phyloP scores from a whole-genome alignment of 1,140 invertebrate genomes.

The Papilio dardanus region DNA sequence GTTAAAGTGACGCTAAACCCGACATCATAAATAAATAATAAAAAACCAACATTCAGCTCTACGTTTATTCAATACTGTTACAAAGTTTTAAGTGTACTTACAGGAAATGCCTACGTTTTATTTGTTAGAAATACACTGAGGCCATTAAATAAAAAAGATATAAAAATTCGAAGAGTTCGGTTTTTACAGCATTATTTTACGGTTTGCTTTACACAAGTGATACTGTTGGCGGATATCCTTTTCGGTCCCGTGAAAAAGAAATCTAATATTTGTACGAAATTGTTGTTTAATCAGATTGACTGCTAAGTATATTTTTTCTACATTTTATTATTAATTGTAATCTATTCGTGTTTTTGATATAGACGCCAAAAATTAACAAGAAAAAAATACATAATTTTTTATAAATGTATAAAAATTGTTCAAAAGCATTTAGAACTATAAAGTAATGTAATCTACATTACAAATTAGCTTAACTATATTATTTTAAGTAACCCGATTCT shows the following conservation, averaged over 20 bases:
- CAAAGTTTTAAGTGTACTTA: conserved; percentile 33
- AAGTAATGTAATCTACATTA: not conserved
- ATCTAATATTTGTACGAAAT: not conserved
- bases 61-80: conserved; percentile 24
- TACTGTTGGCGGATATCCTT: conserved; percentile 32
- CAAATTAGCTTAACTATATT: not conserved
- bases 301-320: not conserved
- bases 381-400: not conserved
- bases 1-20: not conserved
- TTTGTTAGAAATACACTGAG: conserved; percentile 28
- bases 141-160: conserved; percentile 33
- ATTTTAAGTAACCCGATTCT: not conserved
- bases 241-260: not conserved
- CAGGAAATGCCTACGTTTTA: conserved; percentile 32
- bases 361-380: too few relatives aligned
- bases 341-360: too few relatives aligned
- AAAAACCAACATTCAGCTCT: not conserved
- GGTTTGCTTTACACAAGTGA: conserved; percentile 25
- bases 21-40: conserved; percentile 20
- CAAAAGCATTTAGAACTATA: not conserved
- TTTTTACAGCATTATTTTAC: conserved; percentile 33
- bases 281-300: not conserved
- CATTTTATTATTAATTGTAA: not conserved
- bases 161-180: conserved; percentile 4
- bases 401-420: not conserved